Percentiles rank a stretch among this genome's conserved stretches.
phyloP scores from a whole-genome alignment of 1,140 invertebrate species.

The Rhopalosiphum padi region DNA sequence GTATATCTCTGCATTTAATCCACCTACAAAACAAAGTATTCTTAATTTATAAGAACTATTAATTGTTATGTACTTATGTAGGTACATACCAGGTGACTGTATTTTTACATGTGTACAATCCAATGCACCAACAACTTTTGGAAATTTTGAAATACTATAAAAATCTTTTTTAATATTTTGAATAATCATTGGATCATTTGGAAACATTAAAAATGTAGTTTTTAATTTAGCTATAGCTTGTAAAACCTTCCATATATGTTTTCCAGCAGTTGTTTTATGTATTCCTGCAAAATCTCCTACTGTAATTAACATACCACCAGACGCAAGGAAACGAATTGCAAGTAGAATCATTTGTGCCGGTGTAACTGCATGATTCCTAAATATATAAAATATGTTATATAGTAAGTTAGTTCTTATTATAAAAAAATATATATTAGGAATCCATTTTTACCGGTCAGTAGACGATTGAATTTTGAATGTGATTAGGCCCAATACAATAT shows the following conservation, averaged over 20 bases:
- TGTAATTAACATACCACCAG: constrained; percentile 60
- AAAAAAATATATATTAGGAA: neutral
- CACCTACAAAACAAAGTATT: too few relatives aligned
- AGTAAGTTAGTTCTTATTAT: neutral
- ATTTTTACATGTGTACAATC: constrained; percentile 65
- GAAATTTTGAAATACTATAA: constrained; percentile 62
- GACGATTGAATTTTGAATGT: constrained; percentile 11
- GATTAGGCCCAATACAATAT: neutral
- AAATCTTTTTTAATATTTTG: constrained; percentile 60
- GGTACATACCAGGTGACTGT: constrained; percentile 60
- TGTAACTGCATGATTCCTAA: constrained; percentile 50
- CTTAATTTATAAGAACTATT: too few relatives aligned
- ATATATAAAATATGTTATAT: constrained; percentile 32
- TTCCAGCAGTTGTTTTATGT: constrained; percentile 60
- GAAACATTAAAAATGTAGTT: too few relatives aligned
- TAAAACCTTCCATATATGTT: constrained; percentile 60
- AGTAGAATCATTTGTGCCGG: constrained; percentile 58
- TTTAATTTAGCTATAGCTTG: too few relatives aligned
- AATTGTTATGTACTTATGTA: too few relatives aligned
- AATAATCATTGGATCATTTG: constrained; percentile 60
- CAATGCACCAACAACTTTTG: too few relatives aligned
- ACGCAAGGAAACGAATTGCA: constrained; percentile 62
- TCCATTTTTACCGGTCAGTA: neutral
- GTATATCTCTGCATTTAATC: too few relatives aligned
- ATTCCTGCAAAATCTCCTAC: constrained; percentile 61